Evolutionary conservation across 2,797 vertebrate species (phyloP), one percentile per base, ranked within the genome.

Genomic region (Choloepus didactylus): DNA sequence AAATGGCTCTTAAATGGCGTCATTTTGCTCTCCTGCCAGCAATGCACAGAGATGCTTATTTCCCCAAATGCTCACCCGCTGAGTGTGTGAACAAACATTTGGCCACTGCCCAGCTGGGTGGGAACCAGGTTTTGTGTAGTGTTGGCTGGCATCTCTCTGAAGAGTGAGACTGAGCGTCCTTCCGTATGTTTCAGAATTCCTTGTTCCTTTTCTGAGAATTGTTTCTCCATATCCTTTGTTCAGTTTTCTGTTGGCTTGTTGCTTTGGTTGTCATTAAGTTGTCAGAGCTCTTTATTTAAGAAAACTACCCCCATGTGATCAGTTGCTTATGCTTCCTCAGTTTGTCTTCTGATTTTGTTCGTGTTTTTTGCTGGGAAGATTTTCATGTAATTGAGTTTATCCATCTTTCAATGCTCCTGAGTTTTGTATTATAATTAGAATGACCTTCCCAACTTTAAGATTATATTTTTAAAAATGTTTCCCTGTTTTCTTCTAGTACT

Each of bases 91-190:
- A 12, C 2, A 2, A 38, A 27, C 14, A 11, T 35, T 5, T 29
- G 51, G 10, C 11, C 10, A 66, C 41, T 6, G 46, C 84, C 44
- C 16, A 12, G 59, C 27, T 12, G 0, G 4, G 0, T 6, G 35
- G 21, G 14, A 9, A 56, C 1, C 51, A 3, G 15, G 9, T 6
- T 0, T 8, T 41, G 21, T 18, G 0, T 0, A 5, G 25, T 21
- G 21, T 12, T 12, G 1, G 0, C 0, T 10, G 29, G 2, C 4
- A 0, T 12, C 49, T 27, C 70, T 66, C 54, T 38, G 18, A 14
- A 10, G 18, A 10, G 14, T n/a, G 23, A 38, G 5, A 10, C 3
- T 5, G 18, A 51, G n/a, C 3, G 18, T 31, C 62, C 38, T 31
- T 38, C 27, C 8, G 0, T 29, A 9, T 25, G 59, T 46, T 23